Conservation (phyloP, 2,797 vertebrate species). For the Gobio occitaniae region DNA sequence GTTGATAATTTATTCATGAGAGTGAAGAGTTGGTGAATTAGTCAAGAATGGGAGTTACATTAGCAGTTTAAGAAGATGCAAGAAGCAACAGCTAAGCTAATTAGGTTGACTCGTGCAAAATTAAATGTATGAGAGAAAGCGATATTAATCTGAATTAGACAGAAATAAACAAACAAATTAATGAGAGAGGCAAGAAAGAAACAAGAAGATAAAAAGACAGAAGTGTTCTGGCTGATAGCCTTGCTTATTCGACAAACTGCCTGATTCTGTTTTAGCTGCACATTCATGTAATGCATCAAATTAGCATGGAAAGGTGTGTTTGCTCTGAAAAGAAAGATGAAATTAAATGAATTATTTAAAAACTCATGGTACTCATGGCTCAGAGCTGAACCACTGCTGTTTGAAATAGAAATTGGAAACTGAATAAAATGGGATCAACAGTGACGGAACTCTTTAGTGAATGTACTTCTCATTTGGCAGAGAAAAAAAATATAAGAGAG, state of each 20-base stretch:
- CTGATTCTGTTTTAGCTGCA: not conserved
- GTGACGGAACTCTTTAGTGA: not conserved
- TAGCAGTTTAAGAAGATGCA: not conserved
- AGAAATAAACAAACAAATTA: conserved; percentile 31
- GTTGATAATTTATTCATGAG: not conserved
- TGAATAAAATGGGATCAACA: not conserved
- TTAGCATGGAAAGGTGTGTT: not conserved
- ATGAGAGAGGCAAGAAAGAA: not conserved
- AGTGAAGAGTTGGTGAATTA: not conserved
- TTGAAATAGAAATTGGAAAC: not conserved
- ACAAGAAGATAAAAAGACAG: conserved; percentile 45
- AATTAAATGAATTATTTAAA: not conserved
- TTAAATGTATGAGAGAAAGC: conserved; percentile 12
- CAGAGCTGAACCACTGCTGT: not conserved
- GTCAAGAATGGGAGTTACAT: not conserved
- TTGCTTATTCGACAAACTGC: not conserved
- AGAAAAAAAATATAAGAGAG: conserved; percentile 31
- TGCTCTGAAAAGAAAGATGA: not conserved
- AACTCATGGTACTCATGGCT: not conserved
- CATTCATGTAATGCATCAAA: not conserved
- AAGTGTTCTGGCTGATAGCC: not conserved
- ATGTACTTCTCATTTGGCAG: not conserved
- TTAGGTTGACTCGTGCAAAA: conserved; percentile 14
- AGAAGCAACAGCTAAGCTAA: conserved; percentile 3
- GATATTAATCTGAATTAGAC: not conserved